A percentile compares a stretch with the other conserved stretches of the same genome.
These are phyloP conservation scores for Hemiscyllium ocellatum DNA, from an alignment of 2,113 vertebrate genomes.

Conservation along the genomic window DNA sequence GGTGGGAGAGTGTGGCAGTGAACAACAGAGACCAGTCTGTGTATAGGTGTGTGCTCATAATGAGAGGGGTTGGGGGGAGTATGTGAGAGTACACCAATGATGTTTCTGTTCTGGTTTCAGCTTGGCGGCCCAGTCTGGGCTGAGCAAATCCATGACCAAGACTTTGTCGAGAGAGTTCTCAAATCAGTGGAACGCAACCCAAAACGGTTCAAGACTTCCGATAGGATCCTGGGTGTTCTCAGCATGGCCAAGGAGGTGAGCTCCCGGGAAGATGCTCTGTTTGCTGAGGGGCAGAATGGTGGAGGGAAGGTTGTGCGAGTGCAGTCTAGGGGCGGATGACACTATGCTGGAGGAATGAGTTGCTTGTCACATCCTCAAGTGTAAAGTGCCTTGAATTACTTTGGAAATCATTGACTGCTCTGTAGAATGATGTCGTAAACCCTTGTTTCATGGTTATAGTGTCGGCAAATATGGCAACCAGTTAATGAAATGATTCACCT, in stretches of 20 bases:
- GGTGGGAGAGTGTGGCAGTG: too few species aligned
- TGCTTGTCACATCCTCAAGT: neutral
- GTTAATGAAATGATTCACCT: neutral
- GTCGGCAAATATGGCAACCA: neutral
- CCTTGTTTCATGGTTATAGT: too few species aligned
- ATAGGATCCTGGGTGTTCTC: slow-evolving; percentile 75
- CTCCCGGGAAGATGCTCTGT: neutral
- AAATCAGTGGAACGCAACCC: slow-evolving; percentile 65
- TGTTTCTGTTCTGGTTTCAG: slow-evolving; percentile 47
- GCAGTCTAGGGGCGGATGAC: neutral
- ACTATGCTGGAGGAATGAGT: neutral
- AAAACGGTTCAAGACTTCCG: slow-evolving; percentile 67
- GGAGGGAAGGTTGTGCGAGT: neutral
- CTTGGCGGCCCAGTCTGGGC: slow-evolving; percentile 82
- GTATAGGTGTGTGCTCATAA: neutral
- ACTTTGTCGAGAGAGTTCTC: slow-evolving; percentile 69
- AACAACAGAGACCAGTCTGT: neutral
- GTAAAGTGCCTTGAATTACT: neutral
- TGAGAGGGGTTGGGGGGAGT: neutral
- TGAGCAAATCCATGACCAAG: slow-evolving; percentile 68
- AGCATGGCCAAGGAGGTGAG: slow-evolving; percentile 79
- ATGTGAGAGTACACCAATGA: too few species aligned
- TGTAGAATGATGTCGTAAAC: neutral
- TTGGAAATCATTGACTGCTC: neutral
- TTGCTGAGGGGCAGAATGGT: neutral